These are phyloP conservation scores for Lingula anatina DNA, from an alignment of 2,888 invertebrate species.

Conservation along the genomic window DNA sequence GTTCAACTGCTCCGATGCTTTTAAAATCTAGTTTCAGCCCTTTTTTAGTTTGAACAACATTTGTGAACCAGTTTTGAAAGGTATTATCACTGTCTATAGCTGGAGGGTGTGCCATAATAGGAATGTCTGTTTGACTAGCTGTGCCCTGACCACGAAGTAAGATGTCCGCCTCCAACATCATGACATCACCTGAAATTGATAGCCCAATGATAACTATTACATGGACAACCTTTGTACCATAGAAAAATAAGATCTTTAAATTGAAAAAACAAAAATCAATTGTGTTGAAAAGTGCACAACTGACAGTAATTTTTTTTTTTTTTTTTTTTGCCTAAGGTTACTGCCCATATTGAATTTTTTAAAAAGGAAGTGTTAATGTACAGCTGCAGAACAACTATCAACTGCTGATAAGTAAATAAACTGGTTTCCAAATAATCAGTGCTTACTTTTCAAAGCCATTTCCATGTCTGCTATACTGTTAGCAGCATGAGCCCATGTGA, in stretches of 20 bases:
- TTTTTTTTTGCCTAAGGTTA: not conserved
- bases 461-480: slow-evolving; percentile 23
- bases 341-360: not conserved
- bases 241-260: not conserved
- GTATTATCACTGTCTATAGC: slow-evolving; percentile 67
- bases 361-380: not conserved
- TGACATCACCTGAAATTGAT: slow-evolving; percentile 56
- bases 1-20: slow-evolving; percentile 64
- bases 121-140: slow-evolving; percentile 56
- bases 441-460: slow-evolving; percentile 24
- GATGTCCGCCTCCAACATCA: slow-evolving; percentile 85
- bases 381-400: not conserved
- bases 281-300: no score
- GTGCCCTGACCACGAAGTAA: slow-evolving; percentile 57
- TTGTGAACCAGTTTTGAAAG: slow-evolving; percentile 66
- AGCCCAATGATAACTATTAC: not conserved
- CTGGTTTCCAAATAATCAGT: no score
- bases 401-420: not conserved
- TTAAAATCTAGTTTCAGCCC: slow-evolving; percentile 89
- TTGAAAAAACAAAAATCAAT: no score
- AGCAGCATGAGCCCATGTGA: slow-evolving; percentile 34
- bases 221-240: not conserved
- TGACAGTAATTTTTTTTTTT: no score
- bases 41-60: slow-evolving; percentile 58
- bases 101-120: slow-evolving; percentile 87